phyloP scores from a whole-genome alignment of 2,113 vertebrate genomes.

The Periophthalmodon schlosseri region DNA sequence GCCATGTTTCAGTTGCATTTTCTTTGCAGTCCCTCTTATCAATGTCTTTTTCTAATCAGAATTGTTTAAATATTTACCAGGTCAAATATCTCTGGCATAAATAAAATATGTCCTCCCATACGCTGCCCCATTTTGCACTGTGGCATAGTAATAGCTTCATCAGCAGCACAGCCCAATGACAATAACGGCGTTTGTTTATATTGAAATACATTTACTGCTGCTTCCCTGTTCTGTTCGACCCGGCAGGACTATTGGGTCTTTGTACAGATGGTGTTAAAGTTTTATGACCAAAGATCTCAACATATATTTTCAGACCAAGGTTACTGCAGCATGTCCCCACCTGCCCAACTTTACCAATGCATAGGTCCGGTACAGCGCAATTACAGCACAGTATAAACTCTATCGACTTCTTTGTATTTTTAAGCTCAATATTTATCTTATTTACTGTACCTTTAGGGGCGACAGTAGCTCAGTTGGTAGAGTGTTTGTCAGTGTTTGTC shows the following conservation, averaged over 20 bases:
- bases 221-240: slow-evolving; percentile 32
- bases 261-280: slow-evolving; percentile 57
- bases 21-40: background rate
- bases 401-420: too few relatives aligned
- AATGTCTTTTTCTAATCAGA: background rate
- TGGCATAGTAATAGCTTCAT: background rate
- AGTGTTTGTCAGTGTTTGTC: too few relatives aligned
- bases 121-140: background rate
- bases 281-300: slow-evolving; percentile 38
- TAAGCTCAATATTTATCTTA: too few relatives aligned
- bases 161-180: background rate
- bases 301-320: slow-evolving; percentile 48
- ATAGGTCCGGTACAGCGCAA: too few relatives aligned
- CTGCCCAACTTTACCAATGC: too few relatives aligned
- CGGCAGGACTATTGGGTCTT: slow-evolving; percentile 46
- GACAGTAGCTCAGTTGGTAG: too few relatives aligned
- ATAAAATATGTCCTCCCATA: background rate
- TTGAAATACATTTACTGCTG: background rate
- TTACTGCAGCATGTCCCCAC: slow-evolving; percentile 38
- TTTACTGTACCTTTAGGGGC: too few relatives aligned
- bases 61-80: slow-evolving; percentile 1
- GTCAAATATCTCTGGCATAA: background rate
- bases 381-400: too few relatives aligned
- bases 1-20: background rate
- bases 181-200: slow-evolving; percentile 21